phyloP scores from a whole-genome alignment of 2,888 invertebrate species.

The Melieria picta region DNA sequence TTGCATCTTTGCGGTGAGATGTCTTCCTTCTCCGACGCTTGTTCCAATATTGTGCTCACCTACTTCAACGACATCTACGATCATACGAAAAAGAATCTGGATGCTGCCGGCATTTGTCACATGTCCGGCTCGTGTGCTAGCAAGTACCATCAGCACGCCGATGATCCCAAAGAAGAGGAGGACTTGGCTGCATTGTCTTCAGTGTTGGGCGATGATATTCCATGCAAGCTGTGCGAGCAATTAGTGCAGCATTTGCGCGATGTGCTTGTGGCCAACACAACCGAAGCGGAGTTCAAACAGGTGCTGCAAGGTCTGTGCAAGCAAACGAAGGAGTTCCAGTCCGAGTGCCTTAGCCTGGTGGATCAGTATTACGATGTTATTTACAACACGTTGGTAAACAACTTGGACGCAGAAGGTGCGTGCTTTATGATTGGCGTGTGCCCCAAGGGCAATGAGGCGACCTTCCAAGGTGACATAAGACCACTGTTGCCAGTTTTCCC shows the following conservation, averaged over 20 bases:
- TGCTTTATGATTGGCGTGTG: conserved; percentile 74
- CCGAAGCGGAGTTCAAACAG: conserved; percentile 81
- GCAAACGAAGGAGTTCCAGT: conserved; percentile 78
- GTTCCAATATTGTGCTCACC: conserved; percentile 77
- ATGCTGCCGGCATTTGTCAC: conserved; percentile 76
- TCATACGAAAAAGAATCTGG: conserved; percentile 72
- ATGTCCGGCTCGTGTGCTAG: conserved; percentile 79
- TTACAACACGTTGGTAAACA: conserved; percentile 76
- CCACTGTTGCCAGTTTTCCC: conserved; percentile 71
- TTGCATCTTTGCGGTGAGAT: conserved; percentile 74
- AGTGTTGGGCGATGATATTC: conserved; percentile 70
- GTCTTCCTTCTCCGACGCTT: conserved; percentile 81
- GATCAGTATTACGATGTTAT: conserved; percentile 81
- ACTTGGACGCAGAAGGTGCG: conserved; percentile 75
- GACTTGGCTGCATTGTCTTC: conserved; percentile 68
- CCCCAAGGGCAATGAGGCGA: conserved; percentile 52
- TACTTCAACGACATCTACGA: conserved; percentile 79
- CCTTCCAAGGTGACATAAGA: conserved; percentile 67
- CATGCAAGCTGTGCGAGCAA: conserved; percentile 88
- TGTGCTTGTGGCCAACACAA: conserved; percentile 84
- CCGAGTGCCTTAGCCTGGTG: conserved; percentile 80
- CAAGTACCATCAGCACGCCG: conserved; percentile 72
- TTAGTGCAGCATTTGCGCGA: conserved; percentile 82
- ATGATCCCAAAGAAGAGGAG: conserved; percentile 70
- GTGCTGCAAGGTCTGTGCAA: conserved; percentile 83